Percentiles rank a stretch among this genome's conserved stretches.
Conservation (phyloP, 1,140 invertebrate species). For the Papilio polytes region DNA sequence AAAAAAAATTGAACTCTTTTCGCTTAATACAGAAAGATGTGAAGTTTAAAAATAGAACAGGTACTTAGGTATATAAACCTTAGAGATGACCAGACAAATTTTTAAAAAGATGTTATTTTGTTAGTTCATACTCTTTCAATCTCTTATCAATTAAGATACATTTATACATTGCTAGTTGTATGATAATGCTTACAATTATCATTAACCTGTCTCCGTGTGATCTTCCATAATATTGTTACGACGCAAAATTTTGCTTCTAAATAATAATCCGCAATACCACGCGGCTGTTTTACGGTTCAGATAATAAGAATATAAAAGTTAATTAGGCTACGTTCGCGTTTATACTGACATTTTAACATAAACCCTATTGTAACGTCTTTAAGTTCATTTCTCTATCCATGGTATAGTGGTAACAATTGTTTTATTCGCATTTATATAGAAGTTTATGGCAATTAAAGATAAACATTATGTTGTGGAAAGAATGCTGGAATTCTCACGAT, state of each 20-base stretch:
- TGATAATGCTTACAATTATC: not conserved
- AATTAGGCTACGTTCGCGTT: conserved; percentile 9
- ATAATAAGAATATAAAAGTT: conserved; percentile 24
- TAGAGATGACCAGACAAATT: too few species aligned
- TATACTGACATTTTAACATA: not conserved
- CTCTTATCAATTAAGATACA: not conserved
- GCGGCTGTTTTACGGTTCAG: conserved; percentile 11
- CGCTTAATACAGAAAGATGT: too few species aligned
- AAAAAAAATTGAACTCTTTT: too few species aligned
- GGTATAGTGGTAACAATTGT: not conserved
- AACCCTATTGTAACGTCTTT: not conserved
- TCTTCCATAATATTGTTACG: not conserved
- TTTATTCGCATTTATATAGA: not conserved
- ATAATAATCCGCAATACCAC: conserved; percentile 7
- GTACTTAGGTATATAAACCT: too few species aligned
- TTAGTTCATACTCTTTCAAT: too few species aligned
- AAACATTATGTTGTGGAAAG: not conserved
- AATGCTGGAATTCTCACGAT: not conserved
- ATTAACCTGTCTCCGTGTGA: not conserved
- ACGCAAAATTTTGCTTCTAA: conserved; percentile 2
- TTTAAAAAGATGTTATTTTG: too few species aligned
- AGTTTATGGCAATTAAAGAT: conserved; percentile 18
- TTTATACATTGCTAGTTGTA: not conserved
- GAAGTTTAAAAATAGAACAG: too few species aligned
- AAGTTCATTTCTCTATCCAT: not conserved